Base-by-base conservation (phyloP, 2,797 vertebrate genomes). In the Pteropus rufus region DNA sequence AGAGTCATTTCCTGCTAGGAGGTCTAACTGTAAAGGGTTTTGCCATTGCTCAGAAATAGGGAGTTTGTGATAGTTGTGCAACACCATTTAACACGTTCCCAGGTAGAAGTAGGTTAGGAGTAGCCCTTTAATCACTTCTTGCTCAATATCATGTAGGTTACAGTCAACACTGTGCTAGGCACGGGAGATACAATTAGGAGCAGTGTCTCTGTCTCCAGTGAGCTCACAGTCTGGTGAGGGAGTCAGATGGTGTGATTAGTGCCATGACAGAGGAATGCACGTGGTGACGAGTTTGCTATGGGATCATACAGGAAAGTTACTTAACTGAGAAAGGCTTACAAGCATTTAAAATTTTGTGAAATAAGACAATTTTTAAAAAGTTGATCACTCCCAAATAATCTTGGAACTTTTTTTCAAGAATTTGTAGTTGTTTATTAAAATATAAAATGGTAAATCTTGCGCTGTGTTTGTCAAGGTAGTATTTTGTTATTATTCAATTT, bases 1-100 rank as follows among this genome's bases (percentile, higher is more conserved):
- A 67, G 84, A 94, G 67, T 95, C 85, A 92, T 95, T 92, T 97
- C 73, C 69, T 86, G 80, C 36, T 73, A 34, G 14, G 26, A 88
- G 62, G n/a, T 83, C 34, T 91, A 72, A 76, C 12, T 34, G 6
- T 82, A 70, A 85, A 92, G 79, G 31, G 11, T 31, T 90, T 90
- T 90, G 84, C 85, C 52, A 41, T 80, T 92, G 88, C 41, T 95
- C 73, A 93, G 67, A 81, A 56, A 49, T n/a, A 72, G 36, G 24
- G 49, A 90, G 31, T 65, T 14, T 2, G 29, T 54, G 26, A 64
- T 14, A 84, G n/a, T 46, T 56, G 69, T 93, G 39, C 69, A 85
- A 64, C 4, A 58, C 18, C 36, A 31, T 79, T 82, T 76, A 69
- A 65, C 44, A 82, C 9, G 5, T 7, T 58, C 19, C 52, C 44